Base-by-base conservation (phyloP, 2,113 vertebrate genomes). In the Ptychochromis oligacanthus region DNA sequence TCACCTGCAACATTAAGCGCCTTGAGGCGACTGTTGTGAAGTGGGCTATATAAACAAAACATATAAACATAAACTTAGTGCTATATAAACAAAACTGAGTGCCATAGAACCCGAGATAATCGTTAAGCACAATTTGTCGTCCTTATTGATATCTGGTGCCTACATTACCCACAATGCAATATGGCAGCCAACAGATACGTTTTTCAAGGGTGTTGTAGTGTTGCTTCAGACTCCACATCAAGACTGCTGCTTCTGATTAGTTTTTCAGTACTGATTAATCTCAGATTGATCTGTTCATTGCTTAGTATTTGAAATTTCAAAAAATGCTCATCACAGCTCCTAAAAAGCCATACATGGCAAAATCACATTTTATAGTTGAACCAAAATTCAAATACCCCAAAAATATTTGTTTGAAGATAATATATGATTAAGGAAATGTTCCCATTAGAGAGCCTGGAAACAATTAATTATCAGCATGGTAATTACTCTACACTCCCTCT, bases 391-490 rank as follows among this genome's bases (percentile, higher is more conserved):
- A 46, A 67, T 46, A 67, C 13, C 22, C 38, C 38, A 7, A 4
- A 67, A 46, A 26, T 26, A 15, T 46, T 43, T 67, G 26, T 40
- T 0, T 22, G 0, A 26, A 67, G 22, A 43, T 17, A 46, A 43
- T 65, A 38, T 43, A 65, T 17, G 22, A 46, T 43, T 26, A 65
- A 65, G 43, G 14, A 65, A 65, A 67, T 67, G 38, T 26, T 46
- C 38, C 22, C 38, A 67, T 67, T 46, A 46, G n/a, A 46, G 38
- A 67, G 22, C 62, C 62, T 43, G 36, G 61, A 65, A 65, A 65
- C n/a, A 0, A 43, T 5, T 31, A 31, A 31, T n/a, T 2, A 9
- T 22, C 38, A 64, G 22, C 61, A 43, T 43, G 36, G 2, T 7
- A 7, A 43, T 43, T 34, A 34, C 34, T 36, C 12, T 14, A 46